Conservation (phyloP, 2,113 vertebrate genomes). For the Indicator maculatus region DNA sequence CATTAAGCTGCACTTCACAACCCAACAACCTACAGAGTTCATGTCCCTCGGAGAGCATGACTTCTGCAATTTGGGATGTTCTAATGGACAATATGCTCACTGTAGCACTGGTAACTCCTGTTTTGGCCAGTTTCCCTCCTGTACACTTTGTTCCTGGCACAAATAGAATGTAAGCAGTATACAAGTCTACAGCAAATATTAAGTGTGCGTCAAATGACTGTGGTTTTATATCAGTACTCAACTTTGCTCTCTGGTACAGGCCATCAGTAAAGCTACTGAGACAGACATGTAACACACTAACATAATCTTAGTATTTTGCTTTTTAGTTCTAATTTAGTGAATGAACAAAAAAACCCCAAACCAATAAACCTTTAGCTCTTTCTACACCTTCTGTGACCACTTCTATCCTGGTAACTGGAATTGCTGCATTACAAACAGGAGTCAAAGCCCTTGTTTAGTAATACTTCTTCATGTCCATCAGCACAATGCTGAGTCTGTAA, state of each 20-base stretch:
- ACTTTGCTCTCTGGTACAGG: neutral
- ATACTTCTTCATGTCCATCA: neutral
- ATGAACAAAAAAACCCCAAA: neutral
- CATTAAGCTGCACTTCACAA: neutral
- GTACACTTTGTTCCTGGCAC: neutral
- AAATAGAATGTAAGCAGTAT: neutral
- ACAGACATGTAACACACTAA: neutral
- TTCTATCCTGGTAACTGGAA: neutral
- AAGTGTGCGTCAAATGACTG: neutral
- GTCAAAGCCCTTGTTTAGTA: neutral
- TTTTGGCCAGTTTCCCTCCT: neutral
- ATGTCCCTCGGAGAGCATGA: accelerated
- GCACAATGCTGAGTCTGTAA: neutral
- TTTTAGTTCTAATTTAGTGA: neutral
- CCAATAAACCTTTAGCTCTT: neutral
- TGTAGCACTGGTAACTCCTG: neutral
- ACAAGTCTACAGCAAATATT: neutral
- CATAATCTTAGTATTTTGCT: neutral
- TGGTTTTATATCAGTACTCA: neutral
- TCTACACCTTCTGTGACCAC: neutral
- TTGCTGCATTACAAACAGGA: neutral
- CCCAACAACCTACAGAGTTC: neutral
- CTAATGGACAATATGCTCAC: neutral
- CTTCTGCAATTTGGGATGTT: neutral
- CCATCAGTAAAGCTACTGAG: neutral